These are phyloP conservation scores for Limosa lapponica DNA, from an alignment of 2,797 vertebrate genomes.

Conservation along the genomic window DNA sequence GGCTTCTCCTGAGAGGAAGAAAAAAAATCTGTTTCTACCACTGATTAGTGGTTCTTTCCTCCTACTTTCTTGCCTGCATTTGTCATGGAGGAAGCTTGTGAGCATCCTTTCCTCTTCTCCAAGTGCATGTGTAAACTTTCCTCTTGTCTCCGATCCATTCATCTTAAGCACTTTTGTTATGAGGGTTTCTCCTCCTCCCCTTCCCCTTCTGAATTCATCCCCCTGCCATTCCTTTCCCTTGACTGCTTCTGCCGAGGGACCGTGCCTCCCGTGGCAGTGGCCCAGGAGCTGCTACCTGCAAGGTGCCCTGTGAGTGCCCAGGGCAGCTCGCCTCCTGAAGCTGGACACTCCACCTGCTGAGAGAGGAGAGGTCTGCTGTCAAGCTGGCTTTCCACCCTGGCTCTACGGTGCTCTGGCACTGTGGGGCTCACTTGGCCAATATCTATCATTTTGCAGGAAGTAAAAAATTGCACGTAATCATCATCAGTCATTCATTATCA, in stretches of 20 bases:
- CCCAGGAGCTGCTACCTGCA: not conserved
- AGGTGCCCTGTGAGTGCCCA: not conserved
- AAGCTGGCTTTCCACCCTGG: not conserved
- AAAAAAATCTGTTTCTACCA: not conserved
- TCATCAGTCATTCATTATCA: conserved; percentile 65
- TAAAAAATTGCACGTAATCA: conserved; percentile 28
- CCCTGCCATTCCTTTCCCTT: not conserved
- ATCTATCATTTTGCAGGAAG: conserved; percentile 52
- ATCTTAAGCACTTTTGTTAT: not conserved
- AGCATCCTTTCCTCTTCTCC: conserved; percentile 19
- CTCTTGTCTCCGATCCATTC: conserved; percentile 5
- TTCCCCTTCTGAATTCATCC: not conserved
- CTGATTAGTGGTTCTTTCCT: conserved; percentile 46
- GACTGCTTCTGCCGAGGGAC: not conserved
- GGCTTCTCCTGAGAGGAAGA: not conserved
- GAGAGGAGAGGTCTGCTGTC: not conserved
- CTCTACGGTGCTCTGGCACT: not conserved
- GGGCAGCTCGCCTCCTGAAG: not conserved
- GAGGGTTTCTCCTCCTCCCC: not conserved
- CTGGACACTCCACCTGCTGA: accelerated
- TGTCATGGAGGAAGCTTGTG: conserved; percentile 10
- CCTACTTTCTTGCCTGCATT: not conserved
- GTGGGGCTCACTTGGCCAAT: conserved; percentile 19
- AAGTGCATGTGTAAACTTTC: conserved; percentile 30
- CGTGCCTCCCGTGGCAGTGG: accelerated